phyloP scores from a whole-genome alignment of 2,888 invertebrate genomes.

The Drosophila nr. medialis region DNA sequence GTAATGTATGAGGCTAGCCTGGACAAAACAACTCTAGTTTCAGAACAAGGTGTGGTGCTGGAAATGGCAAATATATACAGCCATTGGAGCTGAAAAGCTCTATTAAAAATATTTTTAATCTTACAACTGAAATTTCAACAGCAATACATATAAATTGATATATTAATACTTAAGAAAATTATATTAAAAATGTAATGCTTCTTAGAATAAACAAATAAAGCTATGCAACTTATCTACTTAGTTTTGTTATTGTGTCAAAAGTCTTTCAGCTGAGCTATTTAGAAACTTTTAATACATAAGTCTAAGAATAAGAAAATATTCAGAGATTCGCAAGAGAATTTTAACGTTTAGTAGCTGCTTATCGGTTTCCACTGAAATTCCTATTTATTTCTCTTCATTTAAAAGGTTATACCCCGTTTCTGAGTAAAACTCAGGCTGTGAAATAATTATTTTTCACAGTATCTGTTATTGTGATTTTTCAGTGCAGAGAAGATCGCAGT shows the following conservation, averaged over 20 bases:
- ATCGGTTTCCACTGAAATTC: too few species aligned
- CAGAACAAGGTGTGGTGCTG: neutral
- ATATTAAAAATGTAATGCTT: neutral
- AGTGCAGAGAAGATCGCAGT: neutral
- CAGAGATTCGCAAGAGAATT: too few species aligned
- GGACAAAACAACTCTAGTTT: neutral
- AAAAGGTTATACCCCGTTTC: too few species aligned
- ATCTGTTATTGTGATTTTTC: fast-evolving
- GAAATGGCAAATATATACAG: neutral
- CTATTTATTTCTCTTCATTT: too few species aligned
- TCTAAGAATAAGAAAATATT: too few species aligned
- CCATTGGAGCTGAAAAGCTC: neutral
- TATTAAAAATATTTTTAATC: neutral
- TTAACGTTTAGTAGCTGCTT: too few species aligned
- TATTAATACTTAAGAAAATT: neutral
- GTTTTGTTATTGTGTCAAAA: too few species aligned
- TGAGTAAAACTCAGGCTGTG: too few species aligned
- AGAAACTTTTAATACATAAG: too few species aligned
- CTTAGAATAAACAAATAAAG: neutral
- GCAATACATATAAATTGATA: neutral
- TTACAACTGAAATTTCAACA: neutral
- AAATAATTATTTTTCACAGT: neutral
- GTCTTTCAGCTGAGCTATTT: too few species aligned
- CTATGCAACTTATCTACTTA: too few species aligned
- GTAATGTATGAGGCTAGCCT: neutral